A percentile compares a stretch with the other conserved stretches of the same genome.
phyloP scores from a whole-genome alignment of 2,113 vertebrate genomes.

The Passer montanus region DNA sequence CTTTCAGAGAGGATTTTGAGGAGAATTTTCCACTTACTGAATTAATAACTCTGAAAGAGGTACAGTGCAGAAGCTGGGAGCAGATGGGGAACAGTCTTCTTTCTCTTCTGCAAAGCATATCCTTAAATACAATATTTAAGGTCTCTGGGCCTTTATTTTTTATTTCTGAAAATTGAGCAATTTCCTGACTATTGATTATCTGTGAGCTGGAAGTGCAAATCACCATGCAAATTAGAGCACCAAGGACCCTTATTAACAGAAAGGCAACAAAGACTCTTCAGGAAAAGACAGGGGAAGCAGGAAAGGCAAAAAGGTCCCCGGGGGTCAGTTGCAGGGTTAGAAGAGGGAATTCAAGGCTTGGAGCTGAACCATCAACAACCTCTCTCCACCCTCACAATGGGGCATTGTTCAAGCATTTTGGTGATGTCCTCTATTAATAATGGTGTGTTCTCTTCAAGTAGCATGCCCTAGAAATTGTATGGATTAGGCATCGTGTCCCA shows the following conservation, averaged over 20 bases:
- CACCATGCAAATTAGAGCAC: not conserved
- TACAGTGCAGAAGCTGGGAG: not conserved
- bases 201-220: not conserved
- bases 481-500: not conserved
- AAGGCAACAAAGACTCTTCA: constrained; percentile 12
- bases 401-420: constrained; percentile 22
- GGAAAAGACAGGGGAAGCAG: not conserved
- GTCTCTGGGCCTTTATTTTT: not conserved
- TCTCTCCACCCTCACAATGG: constrained; percentile 4
- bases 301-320: not conserved
- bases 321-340: constrained; percentile 32
- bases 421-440: constrained; percentile 39
- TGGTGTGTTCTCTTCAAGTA: constrained; percentile 5
- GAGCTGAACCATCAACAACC: not conserved
- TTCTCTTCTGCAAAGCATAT: not conserved
- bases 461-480: not conserved
- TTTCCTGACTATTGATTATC: not conserved
- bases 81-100: not conserved
- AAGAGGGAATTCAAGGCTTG: not conserved
- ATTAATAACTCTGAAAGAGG: constrained; percentile 16
- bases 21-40: constrained; percentile 39
- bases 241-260: not conserved
- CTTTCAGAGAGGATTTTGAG: constrained; percentile 58
- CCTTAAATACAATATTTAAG: not conserved
- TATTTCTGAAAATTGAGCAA: not conserved